phyloP scores from a whole-genome alignment of 2,113 vertebrate genomes.

The Chaetodon trifascialis region DNA sequence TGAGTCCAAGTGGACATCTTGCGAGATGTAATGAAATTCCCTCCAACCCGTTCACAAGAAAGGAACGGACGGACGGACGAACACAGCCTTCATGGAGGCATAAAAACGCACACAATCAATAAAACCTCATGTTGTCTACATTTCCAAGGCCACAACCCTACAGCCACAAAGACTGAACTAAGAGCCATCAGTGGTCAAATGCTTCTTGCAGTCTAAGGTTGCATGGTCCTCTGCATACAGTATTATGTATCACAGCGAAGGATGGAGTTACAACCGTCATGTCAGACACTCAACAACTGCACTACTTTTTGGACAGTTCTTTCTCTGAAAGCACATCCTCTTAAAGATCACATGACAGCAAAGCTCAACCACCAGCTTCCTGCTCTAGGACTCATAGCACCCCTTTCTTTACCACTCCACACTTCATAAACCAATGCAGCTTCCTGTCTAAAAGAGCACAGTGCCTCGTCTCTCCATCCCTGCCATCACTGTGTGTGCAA shows the following conservation, averaged over 20 bases:
- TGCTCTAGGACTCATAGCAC: slow-evolving; percentile 11
- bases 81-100: no score
- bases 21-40: no score
- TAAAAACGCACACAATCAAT: not conserved
- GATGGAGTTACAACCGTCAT: slow-evolving; percentile 24
- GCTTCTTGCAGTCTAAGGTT: slow-evolving; percentile 18
- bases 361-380: slow-evolving; percentile 29
- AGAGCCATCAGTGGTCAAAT: not conserved
- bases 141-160: not conserved
- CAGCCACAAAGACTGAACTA: not conserved
- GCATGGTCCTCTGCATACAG: not conserved
- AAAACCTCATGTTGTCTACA: not conserved
- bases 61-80: no score
- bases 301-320: slow-evolving; percentile 9
- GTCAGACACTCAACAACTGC: not conserved
- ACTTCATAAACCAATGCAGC: slow-evolving; percentile 8
- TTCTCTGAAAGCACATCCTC: not conserved
- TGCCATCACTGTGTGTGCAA: not conserved
- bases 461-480: not conserved
- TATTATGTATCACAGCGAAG: slow-evolving; percentile 36
- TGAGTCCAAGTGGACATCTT: no score
- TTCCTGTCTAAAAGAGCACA: slow-evolving; percentile 46
- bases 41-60: no score
- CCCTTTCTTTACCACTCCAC: slow-evolving; percentile 39
- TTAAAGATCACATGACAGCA: not conserved